Percentiles rank a stretch among this genome's conserved stretches.
Conservation (phyloP, 2,113 vertebrate genomes). For the Prunella himalayana region DNA sequence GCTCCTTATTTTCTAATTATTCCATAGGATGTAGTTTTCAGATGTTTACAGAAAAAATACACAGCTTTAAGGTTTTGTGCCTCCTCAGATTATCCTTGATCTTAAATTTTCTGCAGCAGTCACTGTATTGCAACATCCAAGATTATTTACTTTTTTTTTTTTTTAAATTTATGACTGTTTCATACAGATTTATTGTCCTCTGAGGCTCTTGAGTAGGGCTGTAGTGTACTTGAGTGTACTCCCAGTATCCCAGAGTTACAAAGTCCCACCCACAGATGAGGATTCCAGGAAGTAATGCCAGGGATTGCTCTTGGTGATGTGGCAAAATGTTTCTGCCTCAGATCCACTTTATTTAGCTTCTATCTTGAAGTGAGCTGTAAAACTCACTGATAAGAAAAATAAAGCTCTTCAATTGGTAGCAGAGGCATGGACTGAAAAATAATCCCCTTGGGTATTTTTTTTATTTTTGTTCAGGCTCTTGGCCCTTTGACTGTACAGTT, state of each 20-base stretch:
- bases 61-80: background rate
- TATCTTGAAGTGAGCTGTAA: background rate
- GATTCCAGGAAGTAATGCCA: constrained; percentile 38
- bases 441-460: background rate
- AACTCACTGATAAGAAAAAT: background rate
- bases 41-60: background rate
- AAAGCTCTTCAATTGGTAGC: background rate
- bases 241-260: background rate
- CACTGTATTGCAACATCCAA: background rate
- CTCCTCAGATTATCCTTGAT: background rate
- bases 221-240: too few species aligned
- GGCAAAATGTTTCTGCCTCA: background rate
- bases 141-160: background rate
- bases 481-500: background rate
- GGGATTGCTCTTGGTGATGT: background rate
- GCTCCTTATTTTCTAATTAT: background rate
- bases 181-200: background rate
- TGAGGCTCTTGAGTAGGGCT: background rate
- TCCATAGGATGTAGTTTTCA: background rate
- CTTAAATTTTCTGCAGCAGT: background rate
- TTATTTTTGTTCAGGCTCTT: background rate
- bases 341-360: background rate
- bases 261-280: background rate
- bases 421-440: background rate
- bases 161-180: background rate